Conservation (phyloP, 2,888 invertebrate genomes). For the Dynastes tityus region DNA sequence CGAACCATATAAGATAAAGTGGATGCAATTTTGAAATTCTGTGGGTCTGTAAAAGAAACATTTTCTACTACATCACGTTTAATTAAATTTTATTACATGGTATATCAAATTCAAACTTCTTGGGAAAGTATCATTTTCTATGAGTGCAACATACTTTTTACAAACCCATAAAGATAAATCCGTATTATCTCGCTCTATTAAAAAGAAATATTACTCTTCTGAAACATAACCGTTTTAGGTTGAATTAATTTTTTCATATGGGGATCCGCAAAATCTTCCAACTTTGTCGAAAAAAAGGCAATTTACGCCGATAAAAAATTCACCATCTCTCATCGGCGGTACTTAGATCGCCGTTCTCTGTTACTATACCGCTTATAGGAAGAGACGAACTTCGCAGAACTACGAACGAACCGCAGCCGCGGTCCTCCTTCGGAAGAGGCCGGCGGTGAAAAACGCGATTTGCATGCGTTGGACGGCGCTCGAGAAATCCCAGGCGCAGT, state of each 20-base stretch:
- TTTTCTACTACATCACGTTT: no score
- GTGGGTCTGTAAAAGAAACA: no score
- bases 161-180: background rate
- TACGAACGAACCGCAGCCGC: background rate
- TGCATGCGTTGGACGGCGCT: conserved; percentile 32
- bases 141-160: background rate
- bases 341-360: conserved; percentile 14
- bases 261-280: conserved; percentile 11
- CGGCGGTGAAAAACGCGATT: conserved; percentile 3
- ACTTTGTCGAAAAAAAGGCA: background rate
- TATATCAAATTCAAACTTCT: no score
- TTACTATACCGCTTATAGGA: conserved; percentile 17
- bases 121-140: no score
- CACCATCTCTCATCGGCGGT: background rate
- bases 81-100: no score
- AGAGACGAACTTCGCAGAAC: background rate
- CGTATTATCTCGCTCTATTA: background rate
- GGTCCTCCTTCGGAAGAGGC: background rate
- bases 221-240: background rate
- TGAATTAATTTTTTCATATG: background rate
- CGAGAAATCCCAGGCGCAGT: conserved; percentile 30
- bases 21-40: no score
- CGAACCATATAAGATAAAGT: no score
- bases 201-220: background rate
- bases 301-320: conserved; percentile 34